Evolutionary conservation across 2,797 vertebrate species (phyloP).

Genomic region (Acipenser oxyrinchus): DNA sequence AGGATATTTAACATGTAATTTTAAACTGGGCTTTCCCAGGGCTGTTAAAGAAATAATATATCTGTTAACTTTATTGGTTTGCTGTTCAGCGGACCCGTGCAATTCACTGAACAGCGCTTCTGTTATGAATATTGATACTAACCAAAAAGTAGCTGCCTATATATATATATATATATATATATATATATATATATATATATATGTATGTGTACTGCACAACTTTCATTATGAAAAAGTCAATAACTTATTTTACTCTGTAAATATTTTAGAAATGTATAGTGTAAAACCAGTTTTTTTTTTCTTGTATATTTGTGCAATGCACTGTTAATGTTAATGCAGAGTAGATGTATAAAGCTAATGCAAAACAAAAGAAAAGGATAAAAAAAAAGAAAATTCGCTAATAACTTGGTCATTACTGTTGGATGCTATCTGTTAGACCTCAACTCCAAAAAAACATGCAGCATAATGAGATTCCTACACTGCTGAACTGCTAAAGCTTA

Average conservation of each 20-base stretch:
- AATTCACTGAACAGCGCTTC: constrained; percentile 80
- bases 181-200: constrained; percentile 1
- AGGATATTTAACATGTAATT: constrained; percentile 90
- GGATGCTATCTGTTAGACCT: too few species aligned
- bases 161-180: constrained; percentile 28
- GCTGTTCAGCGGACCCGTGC: constrained; percentile 59
- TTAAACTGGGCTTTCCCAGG: constrained; percentile 75
- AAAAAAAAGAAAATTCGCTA: too few species aligned
- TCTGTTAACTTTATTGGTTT: constrained; percentile 84
- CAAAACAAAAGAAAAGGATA: constrained; percentile 36
- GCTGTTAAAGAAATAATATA: constrained; percentile 92
- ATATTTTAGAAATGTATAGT: constrained; percentile 98
- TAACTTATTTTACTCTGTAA: constrained; percentile 99
- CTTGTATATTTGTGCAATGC: constrained; percentile 93
- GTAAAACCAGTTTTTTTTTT: constrained; percentile 87
- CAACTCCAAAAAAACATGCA: too few species aligned
- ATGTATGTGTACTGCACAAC: constrained; percentile 72
- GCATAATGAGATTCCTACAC: too few species aligned
- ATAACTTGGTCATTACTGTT: too few species aligned
- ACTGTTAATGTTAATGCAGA: constrained; percentile 87
- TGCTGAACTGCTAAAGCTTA: too few species aligned
- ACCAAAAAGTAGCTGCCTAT: constrained; percentile 98
- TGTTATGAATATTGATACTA: constrained; percentile 81
- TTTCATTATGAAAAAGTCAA: constrained; percentile 74
- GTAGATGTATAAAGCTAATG: constrained; percentile 73